Evolutionary conservation across 2,888 invertebrate species (phyloP).

Genomic region (Caenorhabditis angaria): DNA sequence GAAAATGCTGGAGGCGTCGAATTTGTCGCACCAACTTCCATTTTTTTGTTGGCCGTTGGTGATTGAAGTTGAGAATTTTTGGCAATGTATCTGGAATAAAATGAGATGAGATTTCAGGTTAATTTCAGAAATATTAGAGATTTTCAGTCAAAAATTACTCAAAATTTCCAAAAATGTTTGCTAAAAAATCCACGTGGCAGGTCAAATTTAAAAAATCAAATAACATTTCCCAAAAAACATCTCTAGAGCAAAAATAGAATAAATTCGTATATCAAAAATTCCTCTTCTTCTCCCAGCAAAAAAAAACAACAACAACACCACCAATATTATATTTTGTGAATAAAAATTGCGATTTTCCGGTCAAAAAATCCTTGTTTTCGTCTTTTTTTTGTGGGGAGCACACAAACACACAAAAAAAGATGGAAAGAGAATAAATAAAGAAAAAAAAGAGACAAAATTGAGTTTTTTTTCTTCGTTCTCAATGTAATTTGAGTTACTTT

Average conservation of each 20-base stretch:
- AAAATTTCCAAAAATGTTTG: no score
- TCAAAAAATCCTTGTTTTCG: neutral
- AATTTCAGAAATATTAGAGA: neutral
- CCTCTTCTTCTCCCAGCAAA: neutral
- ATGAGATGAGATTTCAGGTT: neutral
- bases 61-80: constrained; percentile 61
- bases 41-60: constrained; percentile 46
- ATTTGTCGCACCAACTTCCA: constrained; percentile 15
- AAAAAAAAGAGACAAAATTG: neutral
- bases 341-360: constrained; percentile 3
- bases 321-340: neutral
- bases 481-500: neutral
- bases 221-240: neutral
- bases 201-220: no score
- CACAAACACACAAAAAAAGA: neutral
- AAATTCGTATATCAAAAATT: no score
- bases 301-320: neutral
- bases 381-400: no score
- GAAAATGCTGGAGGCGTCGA: constrained; percentile 13
- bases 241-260: no score
- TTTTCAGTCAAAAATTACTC: no score
- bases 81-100: constrained; percentile 58
- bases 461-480: neutral
- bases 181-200: no score
- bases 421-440: neutral